Percentiles rank a stretch among this genome's conserved stretches.
phyloP scores from a whole-genome alignment of 2,113 vertebrate species.

The Lycocorax pyrrhopterus region DNA sequence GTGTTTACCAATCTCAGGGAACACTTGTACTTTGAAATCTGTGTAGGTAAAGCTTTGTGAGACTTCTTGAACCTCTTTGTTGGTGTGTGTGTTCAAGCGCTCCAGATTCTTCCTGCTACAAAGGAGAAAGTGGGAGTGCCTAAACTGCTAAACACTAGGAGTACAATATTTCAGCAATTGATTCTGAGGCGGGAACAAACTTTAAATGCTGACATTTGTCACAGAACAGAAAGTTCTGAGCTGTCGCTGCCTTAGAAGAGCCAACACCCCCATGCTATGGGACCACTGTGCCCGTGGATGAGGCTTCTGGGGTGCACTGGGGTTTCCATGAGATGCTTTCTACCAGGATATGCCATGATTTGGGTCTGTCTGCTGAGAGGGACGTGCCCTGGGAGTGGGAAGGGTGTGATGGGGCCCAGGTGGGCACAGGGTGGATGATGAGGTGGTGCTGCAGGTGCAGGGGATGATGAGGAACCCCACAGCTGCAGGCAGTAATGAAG shows the following conservation, averaged over 20 bases:
- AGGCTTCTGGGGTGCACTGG: not conserved
- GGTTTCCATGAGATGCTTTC: not conserved
- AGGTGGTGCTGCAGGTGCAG: not conserved
- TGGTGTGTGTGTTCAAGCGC: too few species aligned
- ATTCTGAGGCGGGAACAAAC: not conserved
- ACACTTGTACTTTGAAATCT: not conserved
- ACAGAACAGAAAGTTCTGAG: not conserved
- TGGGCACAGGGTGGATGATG: not conserved
- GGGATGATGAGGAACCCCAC: not conserved
- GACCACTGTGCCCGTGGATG: fast-evolving
- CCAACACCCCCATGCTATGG: fast-evolving
- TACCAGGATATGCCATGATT: fast-evolving
- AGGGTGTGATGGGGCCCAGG: not conserved
- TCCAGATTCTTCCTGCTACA: not conserved
- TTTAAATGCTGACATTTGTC: not conserved
- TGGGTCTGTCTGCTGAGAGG: fast-evolving
- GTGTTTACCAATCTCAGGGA: not conserved
- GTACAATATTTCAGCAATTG: not conserved
- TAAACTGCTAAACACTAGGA: not conserved
- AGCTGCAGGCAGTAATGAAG: not conserved
- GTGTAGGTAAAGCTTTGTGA: not conserved
- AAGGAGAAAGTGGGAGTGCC: not conserved
- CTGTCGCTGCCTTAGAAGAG: not conserved
- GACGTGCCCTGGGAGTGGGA: fast-evolving
- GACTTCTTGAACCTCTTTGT: not conserved